Conservation (phyloP, 2,888 invertebrate species). For the Molanna angustata region DNA sequence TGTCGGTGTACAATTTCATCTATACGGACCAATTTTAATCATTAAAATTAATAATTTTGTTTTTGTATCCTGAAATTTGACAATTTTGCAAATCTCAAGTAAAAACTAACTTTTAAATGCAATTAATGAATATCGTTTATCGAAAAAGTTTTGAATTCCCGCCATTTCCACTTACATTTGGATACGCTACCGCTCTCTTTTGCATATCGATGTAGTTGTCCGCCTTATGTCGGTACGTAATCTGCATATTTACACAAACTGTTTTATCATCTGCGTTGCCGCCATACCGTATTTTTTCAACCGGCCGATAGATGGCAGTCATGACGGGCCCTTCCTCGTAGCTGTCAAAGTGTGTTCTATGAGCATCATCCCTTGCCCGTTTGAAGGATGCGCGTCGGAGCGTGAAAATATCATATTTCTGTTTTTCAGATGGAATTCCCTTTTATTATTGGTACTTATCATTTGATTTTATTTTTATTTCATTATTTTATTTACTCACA, state of each 20-base stretch:
- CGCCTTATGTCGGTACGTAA: no score
- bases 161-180: neutral
- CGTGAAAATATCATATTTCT: slow-evolving; percentile 24
- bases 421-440: slow-evolving; percentile 29
- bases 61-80: no score
- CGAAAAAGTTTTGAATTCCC: no score
- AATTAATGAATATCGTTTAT: no score
- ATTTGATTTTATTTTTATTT: slow-evolving; percentile 15
- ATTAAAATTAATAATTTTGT: no score
- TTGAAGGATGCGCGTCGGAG: slow-evolving; percentile 19
- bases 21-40: no score
- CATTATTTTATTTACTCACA: neutral
- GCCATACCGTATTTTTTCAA: neutral
- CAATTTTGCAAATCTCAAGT: no score
- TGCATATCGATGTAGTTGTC: no score
- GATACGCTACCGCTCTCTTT: slow-evolving; percentile 10
- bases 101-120: no score
- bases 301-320: slow-evolving; percentile 20
- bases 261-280: slow-evolving; percentile 21
- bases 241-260: no score
- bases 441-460: slow-evolving; percentile 26
- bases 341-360: slow-evolving; percentile 26
- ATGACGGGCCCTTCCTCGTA: slow-evolving; percentile 1
- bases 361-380: slow-evolving; percentile 20
- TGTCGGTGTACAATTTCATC: no score